Conservation (phyloP, 2,797 vertebrate species). For the Smutsia temminckii region DNA sequence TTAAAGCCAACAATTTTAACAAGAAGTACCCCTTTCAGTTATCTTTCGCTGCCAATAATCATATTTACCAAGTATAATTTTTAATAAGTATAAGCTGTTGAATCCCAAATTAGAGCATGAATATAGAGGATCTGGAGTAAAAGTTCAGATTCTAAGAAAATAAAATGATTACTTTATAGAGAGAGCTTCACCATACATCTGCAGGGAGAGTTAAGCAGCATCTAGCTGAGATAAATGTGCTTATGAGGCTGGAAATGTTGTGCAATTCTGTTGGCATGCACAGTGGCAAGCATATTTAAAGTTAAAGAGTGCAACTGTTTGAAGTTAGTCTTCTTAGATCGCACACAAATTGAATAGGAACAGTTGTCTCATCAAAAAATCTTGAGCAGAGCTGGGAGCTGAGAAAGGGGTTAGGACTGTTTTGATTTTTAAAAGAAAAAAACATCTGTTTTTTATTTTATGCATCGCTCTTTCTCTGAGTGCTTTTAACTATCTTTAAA, state of each 20-base stretch:
- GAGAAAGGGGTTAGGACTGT: neutral
- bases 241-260: neutral
- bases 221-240: neutral
- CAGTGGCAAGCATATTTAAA: neutral
- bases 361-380: conserved; percentile 1
- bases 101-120: neutral
- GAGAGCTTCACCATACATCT: neutral
- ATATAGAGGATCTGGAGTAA: neutral
- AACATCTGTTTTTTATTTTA: conserved; percentile 55
- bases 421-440: conserved; percentile 58
- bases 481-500: conserved; percentile 49
- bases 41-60: neutral
- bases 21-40: neutral
- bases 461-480: neutral
- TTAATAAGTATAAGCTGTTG: conserved; percentile 2
- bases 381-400: conserved; percentile 9
- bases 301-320: conserved; percentile 2
- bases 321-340: neutral
- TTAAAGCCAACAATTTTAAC: neutral
- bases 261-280: conserved; percentile 28
- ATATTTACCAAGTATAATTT: neutral
- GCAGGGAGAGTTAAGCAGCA: neutral
- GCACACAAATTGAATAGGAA: neutral
- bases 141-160: conserved; percentile 20
- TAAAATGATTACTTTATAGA: neutral